Base-by-base conservation (phyloP, 2,113 vertebrate species). In the Orthonyx spaldingii region DNA sequence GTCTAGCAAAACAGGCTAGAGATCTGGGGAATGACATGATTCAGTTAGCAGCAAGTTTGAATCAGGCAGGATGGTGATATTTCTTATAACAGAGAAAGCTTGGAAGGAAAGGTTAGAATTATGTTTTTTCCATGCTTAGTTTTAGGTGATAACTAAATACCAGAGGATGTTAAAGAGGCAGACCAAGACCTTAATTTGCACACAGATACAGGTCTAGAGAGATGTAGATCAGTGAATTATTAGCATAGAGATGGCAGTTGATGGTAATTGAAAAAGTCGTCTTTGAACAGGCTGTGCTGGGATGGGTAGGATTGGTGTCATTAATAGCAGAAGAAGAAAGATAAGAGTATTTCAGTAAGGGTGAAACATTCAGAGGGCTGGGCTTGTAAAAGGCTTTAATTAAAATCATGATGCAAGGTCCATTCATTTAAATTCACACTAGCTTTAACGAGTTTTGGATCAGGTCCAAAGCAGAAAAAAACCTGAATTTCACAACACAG, bases 311-410 rank as follows among this genome's bases (percentile, higher is more conserved):
- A 79, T 13, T 47, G 44, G 60, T 94, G 61, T 84, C 87, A 66
- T 87, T 91, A 84, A 47, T 4, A 75, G 74, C 15, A 79, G 47
- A 75, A 94, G 39, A 9, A 91, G 41, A 76, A 72, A 82, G 77
- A 74, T 78, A 84, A 91, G 76, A 75, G 65, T 59, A 24, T 85
- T 97, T 95, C 78, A 85, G 74, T 35, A 82, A 84, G 87, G 61
- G 65, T 91, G 85, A 93, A 94, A 88, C 75, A 84, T 85, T 91
- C 82, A 83, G 70, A 91, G 53, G 41, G 70, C 53, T 90, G 41
- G 79, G 57, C 61, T 60, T 90, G 74, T 87, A 85, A 95, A 94
- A 65, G 19, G 28, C 37, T 93, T 93, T 90, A 93, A 96, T 92
- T 94, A 77, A 93, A 94, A 44, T 69, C 37, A 85, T 69, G 75